Evolutionary conservation across 2,797 vertebrate species (phyloP).

Genomic region (Megalops cyprinoides): DNA sequence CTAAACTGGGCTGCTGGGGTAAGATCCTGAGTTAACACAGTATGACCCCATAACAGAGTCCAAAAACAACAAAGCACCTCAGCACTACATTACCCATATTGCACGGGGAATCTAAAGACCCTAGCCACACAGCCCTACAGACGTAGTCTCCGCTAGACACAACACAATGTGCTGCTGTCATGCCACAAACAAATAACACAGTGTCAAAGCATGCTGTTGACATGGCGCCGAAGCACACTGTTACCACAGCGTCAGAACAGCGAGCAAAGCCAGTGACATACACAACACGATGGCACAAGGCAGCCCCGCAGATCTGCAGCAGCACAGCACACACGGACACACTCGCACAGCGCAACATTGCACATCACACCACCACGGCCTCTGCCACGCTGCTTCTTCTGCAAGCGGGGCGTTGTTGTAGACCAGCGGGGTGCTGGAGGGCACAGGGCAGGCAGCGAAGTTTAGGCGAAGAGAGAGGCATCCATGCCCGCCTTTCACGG

Average conservation of each 20-base stretch:
- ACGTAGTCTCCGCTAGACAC: not conserved
- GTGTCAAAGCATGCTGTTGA: constrained; percentile 5
- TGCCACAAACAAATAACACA: constrained; percentile 9
- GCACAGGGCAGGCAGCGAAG: not conserved
- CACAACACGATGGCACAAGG: not conserved
- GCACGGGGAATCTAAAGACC: constrained; percentile 38
- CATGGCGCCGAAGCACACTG: too few relatives aligned
- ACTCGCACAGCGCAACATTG: too few relatives aligned
- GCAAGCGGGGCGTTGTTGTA: constrained; percentile 69
- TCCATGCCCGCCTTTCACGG: too few relatives aligned
- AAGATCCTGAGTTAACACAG: constrained; percentile 33
- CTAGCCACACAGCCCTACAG: constrained; percentile 34
- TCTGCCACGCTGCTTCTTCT: constrained; percentile 30
- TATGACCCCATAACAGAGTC: constrained; percentile 43
- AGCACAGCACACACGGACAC: constrained; percentile 29
- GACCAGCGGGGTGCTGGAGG: constrained; percentile 57
- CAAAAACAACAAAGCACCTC: constrained; percentile 30
- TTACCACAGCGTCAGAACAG: constrained; percentile 35
- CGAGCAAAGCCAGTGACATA: constrained; percentile 39
- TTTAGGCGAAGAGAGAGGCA: constrained; percentile 15
- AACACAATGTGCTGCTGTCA: not conserved
- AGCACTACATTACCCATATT: constrained; percentile 39
- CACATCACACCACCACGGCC: too few relatives aligned
- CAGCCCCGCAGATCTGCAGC: constrained; percentile 1
- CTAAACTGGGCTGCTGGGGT: constrained; percentile 40